These are phyloP conservation scores for Sinelater perroti DNA, from an alignment of 2,888 invertebrate species.

Conservation along the genomic window DNA sequence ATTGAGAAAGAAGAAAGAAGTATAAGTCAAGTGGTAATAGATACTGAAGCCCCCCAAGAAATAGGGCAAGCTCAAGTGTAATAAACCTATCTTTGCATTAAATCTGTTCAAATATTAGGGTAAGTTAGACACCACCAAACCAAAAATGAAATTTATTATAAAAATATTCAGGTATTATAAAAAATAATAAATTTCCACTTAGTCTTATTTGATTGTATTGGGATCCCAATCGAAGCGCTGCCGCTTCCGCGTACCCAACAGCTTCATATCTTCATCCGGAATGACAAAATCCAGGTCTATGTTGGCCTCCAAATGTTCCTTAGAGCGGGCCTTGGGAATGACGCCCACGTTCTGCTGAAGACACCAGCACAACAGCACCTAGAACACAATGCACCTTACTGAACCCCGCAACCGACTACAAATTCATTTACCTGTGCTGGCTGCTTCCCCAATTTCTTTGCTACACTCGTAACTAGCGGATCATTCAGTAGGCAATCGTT, in stretches of 20 bases:
- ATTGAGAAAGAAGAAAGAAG: no score
- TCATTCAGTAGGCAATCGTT: constrained; percentile 66
- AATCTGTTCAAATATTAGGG: no score
- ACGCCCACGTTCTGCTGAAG: constrained; percentile 75
- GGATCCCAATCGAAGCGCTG: constrained; percentile 69
- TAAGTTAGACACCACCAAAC: no score
- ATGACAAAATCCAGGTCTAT: constrained; percentile 68
- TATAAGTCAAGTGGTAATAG: no score
- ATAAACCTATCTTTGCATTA: no score
- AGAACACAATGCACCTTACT: no score
- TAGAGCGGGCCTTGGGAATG: constrained; percentile 71
- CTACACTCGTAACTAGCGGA: constrained; percentile 66
- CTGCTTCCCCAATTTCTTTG: constrained; percentile 66
- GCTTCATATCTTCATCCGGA: constrained; percentile 63
- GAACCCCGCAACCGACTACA: no score
- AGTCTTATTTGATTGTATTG: constrained; percentile 5
- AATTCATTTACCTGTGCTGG: constrained; percentile 65
- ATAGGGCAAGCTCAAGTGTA: no score
- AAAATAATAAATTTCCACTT: neutral
- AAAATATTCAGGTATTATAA: neutral
- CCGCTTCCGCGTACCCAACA: constrained; percentile 60
- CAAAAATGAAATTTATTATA: no score
- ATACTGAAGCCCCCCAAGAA: no score
- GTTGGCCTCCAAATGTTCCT: constrained; percentile 68
- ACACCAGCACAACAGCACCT: constrained; percentile 77